A percentile compares a stretch with the other conserved stretches of the same genome.
Conservation (phyloP, 35 echinoderm and acorn worm species). For the Acanthaster planci region DNA sequence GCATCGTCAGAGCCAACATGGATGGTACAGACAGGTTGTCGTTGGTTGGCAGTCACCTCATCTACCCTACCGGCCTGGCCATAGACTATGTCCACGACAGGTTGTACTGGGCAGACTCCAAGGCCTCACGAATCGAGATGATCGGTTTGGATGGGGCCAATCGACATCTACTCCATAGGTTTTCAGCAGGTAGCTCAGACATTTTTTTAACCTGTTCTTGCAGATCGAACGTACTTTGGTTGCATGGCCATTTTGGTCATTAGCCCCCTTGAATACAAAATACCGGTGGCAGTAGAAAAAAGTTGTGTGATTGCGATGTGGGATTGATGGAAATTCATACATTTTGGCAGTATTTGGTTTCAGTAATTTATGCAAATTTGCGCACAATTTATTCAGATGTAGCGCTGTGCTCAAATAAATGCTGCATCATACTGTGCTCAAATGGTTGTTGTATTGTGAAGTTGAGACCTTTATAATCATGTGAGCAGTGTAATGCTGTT, state of each 20-base stretch:
- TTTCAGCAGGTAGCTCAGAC: constrained; percentile 25
- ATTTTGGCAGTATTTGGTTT: too few species aligned
- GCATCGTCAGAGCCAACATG: constrained; percentile 15
- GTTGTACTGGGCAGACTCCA: constrained; percentile 54
- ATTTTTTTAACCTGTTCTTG: neutral
- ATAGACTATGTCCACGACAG: constrained; percentile 41
- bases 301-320: too few species aligned
- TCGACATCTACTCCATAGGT: neutral
- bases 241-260: neutral
- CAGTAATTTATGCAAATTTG: too few species aligned
- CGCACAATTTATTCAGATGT: too few species aligned
- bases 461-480: too few species aligned
- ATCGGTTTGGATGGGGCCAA: constrained; percentile 21
- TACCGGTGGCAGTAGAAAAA: too few species aligned
- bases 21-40: neutral
- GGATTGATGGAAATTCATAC: too few species aligned
- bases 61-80: constrained; percentile 40
- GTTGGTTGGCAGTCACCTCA: neutral
- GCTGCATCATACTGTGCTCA: too few species aligned
- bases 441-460: too few species aligned
- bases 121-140: constrained; percentile 28
- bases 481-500: too few species aligned
- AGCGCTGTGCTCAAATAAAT: too few species aligned
- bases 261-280: neutral
- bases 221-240: neutral